Percentiles rank a stretch among this genome's conserved stretches.
These are phyloP conservation scores for Tyrannus savana DNA, from an alignment of 2,113 vertebrate genomes.

Conservation along the genomic window DNA sequence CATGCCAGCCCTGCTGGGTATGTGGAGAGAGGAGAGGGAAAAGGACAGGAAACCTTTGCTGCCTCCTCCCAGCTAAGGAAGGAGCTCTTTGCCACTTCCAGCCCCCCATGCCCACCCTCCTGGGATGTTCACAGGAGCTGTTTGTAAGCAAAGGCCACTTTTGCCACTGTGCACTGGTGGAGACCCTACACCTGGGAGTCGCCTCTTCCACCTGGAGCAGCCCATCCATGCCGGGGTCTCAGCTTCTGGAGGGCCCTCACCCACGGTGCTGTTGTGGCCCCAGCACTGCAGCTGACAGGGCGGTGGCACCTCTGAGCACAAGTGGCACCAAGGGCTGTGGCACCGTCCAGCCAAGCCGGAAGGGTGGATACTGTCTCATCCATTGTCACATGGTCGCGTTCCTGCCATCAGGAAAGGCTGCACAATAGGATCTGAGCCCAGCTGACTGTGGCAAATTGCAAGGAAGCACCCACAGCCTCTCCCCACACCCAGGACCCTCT, in stretches of 20 bases:
- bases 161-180: rapidly evolving
- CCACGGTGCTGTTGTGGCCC: too few species aligned
- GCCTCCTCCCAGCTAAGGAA: not conserved
- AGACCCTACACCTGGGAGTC: not conserved
- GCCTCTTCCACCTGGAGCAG: not conserved
- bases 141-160: not conserved
- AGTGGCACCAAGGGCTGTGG: not conserved
- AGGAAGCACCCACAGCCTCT: not conserved
- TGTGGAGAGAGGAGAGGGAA: not conserved
- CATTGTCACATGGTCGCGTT: not conserved
- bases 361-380: not conserved
- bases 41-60: not conserved
- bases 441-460: not conserved
- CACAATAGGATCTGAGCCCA: not conserved
- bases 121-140: rapidly evolving
- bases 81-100: not conserved
- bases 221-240: rapidly evolving
- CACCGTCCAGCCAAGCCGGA: not conserved
- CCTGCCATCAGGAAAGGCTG: not conserved
- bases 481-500: rapidly evolving
- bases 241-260: not conserved
- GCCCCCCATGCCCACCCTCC: not conserved
- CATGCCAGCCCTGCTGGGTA: not conserved
- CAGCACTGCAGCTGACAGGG: rapidly evolving
- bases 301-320: not conserved